Percentiles rank a stretch among this genome's conserved stretches.
Conservation (phyloP, 64 coral and sea anemone species). For the Trachythela sp. region DNA sequence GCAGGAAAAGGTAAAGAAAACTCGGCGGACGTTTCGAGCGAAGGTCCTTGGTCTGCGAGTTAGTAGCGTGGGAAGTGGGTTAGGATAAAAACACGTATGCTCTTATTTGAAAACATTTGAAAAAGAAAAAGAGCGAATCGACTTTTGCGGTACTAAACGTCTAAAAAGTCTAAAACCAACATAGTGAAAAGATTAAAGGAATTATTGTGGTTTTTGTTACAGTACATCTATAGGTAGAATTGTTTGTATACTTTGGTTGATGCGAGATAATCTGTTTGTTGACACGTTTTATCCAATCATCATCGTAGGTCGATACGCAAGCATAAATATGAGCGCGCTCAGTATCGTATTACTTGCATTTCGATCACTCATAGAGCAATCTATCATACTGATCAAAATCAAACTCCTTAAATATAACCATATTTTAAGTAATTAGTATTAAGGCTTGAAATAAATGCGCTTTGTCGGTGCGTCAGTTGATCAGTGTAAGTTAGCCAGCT, state of each 20-base stretch:
- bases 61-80: too few species aligned
- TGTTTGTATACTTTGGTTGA: background rate
- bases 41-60: too few species aligned
- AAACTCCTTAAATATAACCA: conserved; percentile 65
- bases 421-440: conserved; percentile 91
- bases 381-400: conserved; percentile 76
- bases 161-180: too few species aligned
- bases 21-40: too few species aligned
- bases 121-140: too few species aligned
- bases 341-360: background rate
- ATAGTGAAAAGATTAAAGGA: background rate
- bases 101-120: too few species aligned
- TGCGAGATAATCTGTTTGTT: background rate
- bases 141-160: too few species aligned
- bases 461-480: conserved; percentile 85
- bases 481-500: conserved; percentile 48
- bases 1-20: too few species aligned
- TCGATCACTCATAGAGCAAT: background rate
- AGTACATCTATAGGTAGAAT: background rate
- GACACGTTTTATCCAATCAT: background rate
- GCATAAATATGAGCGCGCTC: background rate
- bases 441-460: conserved; percentile 54
- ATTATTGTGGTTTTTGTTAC: background rate
- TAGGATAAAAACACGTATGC: too few species aligned
- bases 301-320: background rate